Conservation (phyloP, 2,888 invertebrate genomes). For the Dascillus cervinus region DNA sequence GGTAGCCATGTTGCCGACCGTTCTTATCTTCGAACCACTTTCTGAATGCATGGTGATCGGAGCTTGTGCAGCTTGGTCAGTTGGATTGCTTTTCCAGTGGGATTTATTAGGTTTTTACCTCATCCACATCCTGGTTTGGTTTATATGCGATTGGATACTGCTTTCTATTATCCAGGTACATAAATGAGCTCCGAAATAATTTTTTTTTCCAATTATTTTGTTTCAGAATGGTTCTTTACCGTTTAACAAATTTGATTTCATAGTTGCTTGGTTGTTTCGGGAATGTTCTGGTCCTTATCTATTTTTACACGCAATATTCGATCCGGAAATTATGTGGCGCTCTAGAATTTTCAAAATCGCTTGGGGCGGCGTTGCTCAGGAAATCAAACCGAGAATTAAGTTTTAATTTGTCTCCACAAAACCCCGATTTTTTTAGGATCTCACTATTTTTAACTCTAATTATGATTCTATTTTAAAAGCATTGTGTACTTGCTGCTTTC, state of each 20-base stretch:
- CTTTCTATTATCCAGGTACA: slow-evolving; percentile 74
- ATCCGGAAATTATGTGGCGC: slow-evolving; percentile 90
- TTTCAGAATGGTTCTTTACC: slow-evolving; percentile 82
- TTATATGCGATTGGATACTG: slow-evolving; percentile 91
- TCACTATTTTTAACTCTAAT: no score
- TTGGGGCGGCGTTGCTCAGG: slow-evolving; percentile 94
- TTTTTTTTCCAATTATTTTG: slow-evolving; percentile 1
- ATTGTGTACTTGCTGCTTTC: no score
- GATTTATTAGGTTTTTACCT: slow-evolving; percentile 88
- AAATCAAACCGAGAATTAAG: slow-evolving; percentile 68
- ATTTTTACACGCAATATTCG: slow-evolving; percentile 77
- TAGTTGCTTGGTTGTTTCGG: slow-evolving; percentile 90
- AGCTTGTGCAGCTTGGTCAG: slow-evolving; percentile 85
- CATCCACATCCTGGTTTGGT: slow-evolving; percentile 90
- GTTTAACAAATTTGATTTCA: slow-evolving; percentile 91
- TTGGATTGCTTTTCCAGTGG: slow-evolving; percentile 72
- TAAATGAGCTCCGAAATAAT: slow-evolving; percentile 3
- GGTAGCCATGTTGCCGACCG: slow-evolving; percentile 90
- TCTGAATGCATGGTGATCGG: slow-evolving; percentile 93
- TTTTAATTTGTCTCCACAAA: slow-evolving; percentile 39
- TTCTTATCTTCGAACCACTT: slow-evolving; percentile 86
- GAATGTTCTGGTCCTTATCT: slow-evolving; percentile 87
- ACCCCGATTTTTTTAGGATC: slow-evolving; percentile 4
- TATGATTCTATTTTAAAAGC: no score
- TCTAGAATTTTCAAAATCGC: slow-evolving; percentile 82